Percentiles rank a stretch among this genome's conserved stretches.
Conservation (phyloP, 2,797 vertebrate species). For the Sibirionetta formosa region DNA sequence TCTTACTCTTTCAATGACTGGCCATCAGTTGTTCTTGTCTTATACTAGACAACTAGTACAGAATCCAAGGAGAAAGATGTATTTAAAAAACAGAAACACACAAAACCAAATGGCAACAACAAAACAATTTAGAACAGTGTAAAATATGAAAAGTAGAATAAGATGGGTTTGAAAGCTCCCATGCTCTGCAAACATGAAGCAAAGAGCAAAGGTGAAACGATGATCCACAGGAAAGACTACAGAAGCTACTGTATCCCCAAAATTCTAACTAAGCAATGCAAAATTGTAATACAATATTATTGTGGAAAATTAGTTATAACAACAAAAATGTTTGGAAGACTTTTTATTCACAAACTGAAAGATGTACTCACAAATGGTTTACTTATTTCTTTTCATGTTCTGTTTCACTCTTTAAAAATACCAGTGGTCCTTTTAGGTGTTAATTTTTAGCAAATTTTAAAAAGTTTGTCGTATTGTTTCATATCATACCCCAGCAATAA, state of each 20-base stretch:
- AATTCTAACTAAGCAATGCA: slow-evolving; percentile 10
- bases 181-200: background rate
- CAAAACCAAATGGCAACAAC: background rate
- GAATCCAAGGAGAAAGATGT: slow-evolving; percentile 21
- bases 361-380: accelerated
- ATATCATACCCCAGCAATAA: background rate
- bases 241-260: background rate
- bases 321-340: background rate
- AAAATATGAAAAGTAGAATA: background rate
- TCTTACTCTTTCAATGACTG: background rate
- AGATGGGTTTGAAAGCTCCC: background rate
- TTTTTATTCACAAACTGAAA: background rate
- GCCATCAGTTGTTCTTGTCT: slow-evolving; percentile 15
- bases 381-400: background rate
- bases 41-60: background rate
- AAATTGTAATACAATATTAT: background rate
- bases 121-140: slow-evolving; percentile 4
- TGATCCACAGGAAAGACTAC: background rate
- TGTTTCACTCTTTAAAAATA: background rate
- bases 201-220: background rate
- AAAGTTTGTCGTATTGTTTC: background rate
- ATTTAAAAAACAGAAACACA: background rate
- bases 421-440: background rate
- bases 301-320: background rate
- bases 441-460: background rate